Evolutionary conservation across 1,140 invertebrate genomes (phyloP).

Genomic region (Popillia japonica): DNA sequence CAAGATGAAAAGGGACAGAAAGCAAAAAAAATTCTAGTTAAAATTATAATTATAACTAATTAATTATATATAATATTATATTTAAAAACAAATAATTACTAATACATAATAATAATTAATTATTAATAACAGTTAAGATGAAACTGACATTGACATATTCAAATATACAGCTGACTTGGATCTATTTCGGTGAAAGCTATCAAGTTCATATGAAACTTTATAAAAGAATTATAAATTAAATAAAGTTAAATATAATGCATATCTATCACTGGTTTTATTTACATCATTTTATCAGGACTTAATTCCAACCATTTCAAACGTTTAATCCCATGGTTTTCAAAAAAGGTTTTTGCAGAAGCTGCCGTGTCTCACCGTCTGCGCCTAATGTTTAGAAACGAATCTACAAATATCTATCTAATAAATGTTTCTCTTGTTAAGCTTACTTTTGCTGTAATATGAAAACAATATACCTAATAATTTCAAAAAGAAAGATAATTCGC

Average conservation of each 20-base stretch:
- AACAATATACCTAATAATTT: too few species aligned
- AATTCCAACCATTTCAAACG: too few species aligned
- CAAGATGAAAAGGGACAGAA: background rate
- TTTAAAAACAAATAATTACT: too few species aligned
- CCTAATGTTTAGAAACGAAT: too few species aligned
- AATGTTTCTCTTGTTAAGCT: too few species aligned
- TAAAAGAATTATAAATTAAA: conserved; percentile 62
- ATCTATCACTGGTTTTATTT: conserved; percentile 42
- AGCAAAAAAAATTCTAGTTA: background rate
- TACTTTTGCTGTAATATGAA: too few species aligned
- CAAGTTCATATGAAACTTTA: conserved; percentile 62
- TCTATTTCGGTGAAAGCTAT: conserved; percentile 58
- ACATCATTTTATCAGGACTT: too few species aligned
- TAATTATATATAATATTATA: background rate
- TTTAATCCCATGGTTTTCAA: too few species aligned
- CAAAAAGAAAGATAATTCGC: too few species aligned
- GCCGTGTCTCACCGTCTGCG: too few species aligned
- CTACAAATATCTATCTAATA: too few species aligned
- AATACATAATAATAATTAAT: conserved; percentile 11
- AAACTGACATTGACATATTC: background rate
- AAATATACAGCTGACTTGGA: conserved; percentile 48
- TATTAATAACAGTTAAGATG: conserved; percentile 4
- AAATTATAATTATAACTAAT: conserved; percentile 29
- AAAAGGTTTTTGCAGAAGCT: too few species aligned
- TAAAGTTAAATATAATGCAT: conserved; percentile 62